Conservation (phyloP, 2,797 vertebrate species). For the Propithecus perrieri region DNA sequence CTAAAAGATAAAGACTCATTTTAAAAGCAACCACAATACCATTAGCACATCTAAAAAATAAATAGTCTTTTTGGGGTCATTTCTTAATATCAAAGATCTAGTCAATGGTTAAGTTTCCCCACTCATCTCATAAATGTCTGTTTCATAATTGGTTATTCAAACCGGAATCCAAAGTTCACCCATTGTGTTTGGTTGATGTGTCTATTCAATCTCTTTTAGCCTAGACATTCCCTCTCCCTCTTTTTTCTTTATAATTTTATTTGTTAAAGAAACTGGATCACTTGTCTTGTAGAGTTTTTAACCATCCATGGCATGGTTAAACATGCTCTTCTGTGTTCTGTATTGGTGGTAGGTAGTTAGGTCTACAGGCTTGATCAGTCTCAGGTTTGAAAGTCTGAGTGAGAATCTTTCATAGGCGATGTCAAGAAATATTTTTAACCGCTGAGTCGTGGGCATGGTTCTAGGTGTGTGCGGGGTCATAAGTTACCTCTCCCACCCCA, state of each 20-base stretch:
- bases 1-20: not conserved
- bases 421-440: not conserved
- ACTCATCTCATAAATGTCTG: not conserved
- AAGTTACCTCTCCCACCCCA: no score
- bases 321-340: not conserved
- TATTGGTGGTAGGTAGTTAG: not conserved
- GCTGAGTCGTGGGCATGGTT: accelerated
- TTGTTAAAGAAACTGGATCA: constrained; percentile 1
- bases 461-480: accelerated
- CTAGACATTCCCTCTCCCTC: not conserved
- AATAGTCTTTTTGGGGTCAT: not conserved
- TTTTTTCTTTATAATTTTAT: not conserved
- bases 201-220: not conserved
- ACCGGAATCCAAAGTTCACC: not conserved
- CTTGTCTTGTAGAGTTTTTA: not conserved
- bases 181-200: not conserved
- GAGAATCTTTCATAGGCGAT: not conserved
- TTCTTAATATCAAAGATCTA: not conserved
- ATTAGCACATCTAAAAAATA: not conserved
- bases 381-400: not conserved
- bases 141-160: not conserved
- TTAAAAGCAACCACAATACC: not conserved
- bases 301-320: accelerated
- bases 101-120: not conserved
- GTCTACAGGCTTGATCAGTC: not conserved